phyloP scores from a whole-genome alignment of 2,888 invertebrate genomes.

The Stramonita haemastoma region DNA sequence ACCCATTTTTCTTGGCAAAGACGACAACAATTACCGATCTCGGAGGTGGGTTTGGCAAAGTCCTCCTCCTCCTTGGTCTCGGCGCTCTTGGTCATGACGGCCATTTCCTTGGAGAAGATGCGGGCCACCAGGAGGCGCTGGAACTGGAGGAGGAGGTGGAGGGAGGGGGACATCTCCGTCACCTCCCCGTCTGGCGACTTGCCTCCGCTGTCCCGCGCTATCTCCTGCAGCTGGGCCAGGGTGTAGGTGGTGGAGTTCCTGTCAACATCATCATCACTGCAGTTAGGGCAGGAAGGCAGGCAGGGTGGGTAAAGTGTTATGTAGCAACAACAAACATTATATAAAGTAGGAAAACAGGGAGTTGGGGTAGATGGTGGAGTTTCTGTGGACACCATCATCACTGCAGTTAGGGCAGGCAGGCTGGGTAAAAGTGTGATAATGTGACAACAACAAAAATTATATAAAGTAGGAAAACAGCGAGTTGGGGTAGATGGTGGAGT shows the following conservation, averaged over 20 bases:
- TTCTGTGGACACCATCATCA: too few species aligned
- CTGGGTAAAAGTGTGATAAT: too few species aligned
- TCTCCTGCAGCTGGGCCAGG: conserved; percentile 72
- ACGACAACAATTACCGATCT: conserved; percentile 57
- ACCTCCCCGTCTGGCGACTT: conserved; percentile 64
- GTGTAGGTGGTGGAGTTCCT: conserved; percentile 77
- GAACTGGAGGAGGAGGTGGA: conserved; percentile 84
- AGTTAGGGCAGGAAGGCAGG: too few species aligned
- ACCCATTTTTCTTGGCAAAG: neutral
- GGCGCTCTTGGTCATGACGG: conserved; percentile 17
- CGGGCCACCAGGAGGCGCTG: conserved; percentile 84
- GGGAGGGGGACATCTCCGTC: conserved; percentile 80
- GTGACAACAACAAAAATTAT: too few species aligned
- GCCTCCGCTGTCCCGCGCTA: conserved; percentile 58
- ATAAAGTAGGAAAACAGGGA: too few species aligned
- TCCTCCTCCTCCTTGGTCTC: conserved; percentile 51
- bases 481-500: too few species aligned
- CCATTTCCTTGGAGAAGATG: conserved; percentile 78
- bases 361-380: too few species aligned
- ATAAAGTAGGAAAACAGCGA: too few species aligned
- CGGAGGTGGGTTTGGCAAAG: conserved; percentile 51
- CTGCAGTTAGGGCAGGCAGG: too few species aligned
- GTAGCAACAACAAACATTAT: too few species aligned
- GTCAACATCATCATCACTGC: conserved; percentile 48
- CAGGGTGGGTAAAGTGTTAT: too few species aligned